Evolutionary conservation across 64 coral and sea anemone species (phyloP), one percentile per base, ranked within the genome.

Genomic region (Catalaphyllia jardinei): DNA sequence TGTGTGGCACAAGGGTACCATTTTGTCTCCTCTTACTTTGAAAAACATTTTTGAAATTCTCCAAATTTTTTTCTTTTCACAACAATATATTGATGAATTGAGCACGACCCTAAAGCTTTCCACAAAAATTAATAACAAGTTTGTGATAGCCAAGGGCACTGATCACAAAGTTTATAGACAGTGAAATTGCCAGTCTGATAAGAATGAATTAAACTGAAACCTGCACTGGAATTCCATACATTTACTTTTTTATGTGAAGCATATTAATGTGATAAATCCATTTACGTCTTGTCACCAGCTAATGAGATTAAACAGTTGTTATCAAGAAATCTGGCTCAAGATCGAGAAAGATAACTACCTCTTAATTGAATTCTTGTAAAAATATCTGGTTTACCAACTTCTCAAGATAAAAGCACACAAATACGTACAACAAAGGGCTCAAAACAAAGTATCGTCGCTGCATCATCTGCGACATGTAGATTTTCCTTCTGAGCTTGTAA

Each of bases 61-160:
- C 62, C 4, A 71, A 64, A 85, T 85, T 85, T 22, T 85, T 85
- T 71, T 17, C 38, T 71, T 71, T 52, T 11, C 42, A 25, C 22
- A 29, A 31, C 14, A 28, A 52, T 63, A 85, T n/a, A 71, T 64
- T 51, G 81, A 85, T 20, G 29, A 33, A 11, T 17, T 71, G 62
- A 46, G 12, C 35, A 28, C 14, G 35, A 49, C 20, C 35, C 52
- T 17, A 85, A 39, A 17, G 10, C 15, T 20, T 51, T 27, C 9
- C 30, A 49, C 49, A 38, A 24, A 28, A n/a, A n/a, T n/a, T 22
- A 84, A 27, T 50, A 51, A 85, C 20, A 71, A 22, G 2, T 39
- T 31, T 14, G 29, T 4, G 51, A 38, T 24, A 49, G 24, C 20
- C 60, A 83, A 67, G 65, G 65, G 22, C 65, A 69, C 24, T 25